Base-by-base conservation (phyloP, 2,797 vertebrate species). In the Euthynnus affinis region DNA sequence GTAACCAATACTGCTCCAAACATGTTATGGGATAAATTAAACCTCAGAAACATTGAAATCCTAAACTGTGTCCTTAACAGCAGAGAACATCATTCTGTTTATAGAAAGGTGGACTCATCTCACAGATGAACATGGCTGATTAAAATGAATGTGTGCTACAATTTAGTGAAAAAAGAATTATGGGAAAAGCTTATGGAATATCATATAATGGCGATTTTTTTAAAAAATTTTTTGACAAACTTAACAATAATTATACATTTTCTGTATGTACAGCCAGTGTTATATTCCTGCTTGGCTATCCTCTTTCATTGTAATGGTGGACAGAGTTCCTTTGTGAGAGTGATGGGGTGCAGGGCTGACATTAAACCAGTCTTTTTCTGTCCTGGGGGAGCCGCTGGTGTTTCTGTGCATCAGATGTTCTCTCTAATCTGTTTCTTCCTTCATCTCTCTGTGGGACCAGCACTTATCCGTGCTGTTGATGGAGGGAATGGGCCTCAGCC, bases 391-490 rank as follows among this genome's bases (percentile, higher is more conserved):
- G 69, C 77, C 29, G 44, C 80, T 74, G 79, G 68, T 79, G 76
- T 89, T 90, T 79, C 85, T 78, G 74, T 71, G 84, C 88, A 88
- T 91, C 85, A 87, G 73, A 92, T 91, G 92, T 88, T 74, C 74
- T 57, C 71, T 91, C 85, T 89, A 90, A 93, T 93, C 87, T 84
- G 81, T 89, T 89, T 88, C 82, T 89, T 91, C 85, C 81, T 84
- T 88, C 82, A 82, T 92, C 90, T 88, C 91, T 86, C 87, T 52
- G 67, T 88, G 86, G 85, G 90, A 91, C 78, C 81, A 62, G 73
- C 78, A 90, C 88, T 91, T 90, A 89, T 90, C 86, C 82, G 44
- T 42, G 77, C 71, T 60, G 79, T 57, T 83, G 86, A 91, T 90
- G 78, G 86, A 84, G 32, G 78, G 53, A 89, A 86, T 83, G 71